These are phyloP conservation scores for Spodoptera litura DNA, from an alignment of 1,140 invertebrate species.

Conservation along the genomic window DNA sequence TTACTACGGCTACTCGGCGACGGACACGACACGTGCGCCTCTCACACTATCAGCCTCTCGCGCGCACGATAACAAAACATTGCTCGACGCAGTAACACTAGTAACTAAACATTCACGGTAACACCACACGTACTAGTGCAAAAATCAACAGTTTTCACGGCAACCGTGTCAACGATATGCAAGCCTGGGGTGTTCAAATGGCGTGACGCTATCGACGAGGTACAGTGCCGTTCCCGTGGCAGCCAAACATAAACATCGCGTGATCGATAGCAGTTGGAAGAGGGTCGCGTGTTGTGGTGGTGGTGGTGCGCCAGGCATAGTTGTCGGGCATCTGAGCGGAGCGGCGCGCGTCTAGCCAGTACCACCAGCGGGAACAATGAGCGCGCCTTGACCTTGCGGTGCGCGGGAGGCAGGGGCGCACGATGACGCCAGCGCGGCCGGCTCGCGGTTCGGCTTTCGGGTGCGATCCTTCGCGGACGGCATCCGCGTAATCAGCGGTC, in stretches of 20 bases:
- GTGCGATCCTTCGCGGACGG: slow-evolving; percentile 83
- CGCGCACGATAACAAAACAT: slow-evolving; percentile 62
- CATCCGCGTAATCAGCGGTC: slow-evolving; percentile 84
- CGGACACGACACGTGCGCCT: slow-evolving; percentile 52
- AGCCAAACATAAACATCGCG: slow-evolving; percentile 78
- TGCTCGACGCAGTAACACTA: slow-evolving; percentile 35
- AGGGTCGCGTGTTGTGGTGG: slow-evolving; percentile 54
- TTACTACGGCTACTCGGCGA: slow-evolving; percentile 45
- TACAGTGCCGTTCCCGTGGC: slow-evolving; percentile 75
- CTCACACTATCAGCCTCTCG: slow-evolving; percentile 57
- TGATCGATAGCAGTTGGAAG: slow-evolving; percentile 72
- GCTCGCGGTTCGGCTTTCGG: slow-evolving; percentile 83
- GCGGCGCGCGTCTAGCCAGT: slow-evolving; percentile 64
- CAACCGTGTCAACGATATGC: slow-evolving; percentile 38
- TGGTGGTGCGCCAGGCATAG: slow-evolving; percentile 51
- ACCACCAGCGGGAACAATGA: slow-evolving; percentile 74
- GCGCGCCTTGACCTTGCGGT: slow-evolving; percentile 82
- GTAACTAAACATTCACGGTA: slow-evolving; percentile 20
- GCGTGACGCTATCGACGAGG: slow-evolving; percentile 61
- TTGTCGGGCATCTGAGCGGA: slow-evolving; percentile 54
- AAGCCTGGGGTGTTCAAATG: slow-evolving; percentile 53
- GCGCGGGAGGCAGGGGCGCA: slow-evolving; percentile 72
- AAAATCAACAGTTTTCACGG: slow-evolving; percentile 21
- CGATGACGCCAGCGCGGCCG: slow-evolving; percentile 82
- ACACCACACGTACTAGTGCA: slow-evolving; percentile 10